phyloP scores from a whole-genome alignment of 2,797 vertebrate species.

The Botia kubotai region DNA sequence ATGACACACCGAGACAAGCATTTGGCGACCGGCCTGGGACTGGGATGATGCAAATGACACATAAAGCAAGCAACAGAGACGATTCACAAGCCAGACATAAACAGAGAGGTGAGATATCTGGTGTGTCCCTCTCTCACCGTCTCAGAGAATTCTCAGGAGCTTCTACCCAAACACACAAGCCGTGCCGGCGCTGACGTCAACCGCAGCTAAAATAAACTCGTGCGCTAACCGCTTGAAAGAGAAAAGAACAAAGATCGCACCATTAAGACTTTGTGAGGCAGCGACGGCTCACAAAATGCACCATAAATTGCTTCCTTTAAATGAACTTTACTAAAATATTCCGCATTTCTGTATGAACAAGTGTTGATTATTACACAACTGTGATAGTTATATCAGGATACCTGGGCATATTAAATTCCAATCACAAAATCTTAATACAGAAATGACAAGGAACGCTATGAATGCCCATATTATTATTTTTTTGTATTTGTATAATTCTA shows the following conservation, averaged over 20 bases:
- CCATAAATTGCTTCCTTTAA: too few relatives aligned
- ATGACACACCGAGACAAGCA: conserved; percentile 34
- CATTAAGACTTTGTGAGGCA: background rate
- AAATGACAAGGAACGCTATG: too few relatives aligned
- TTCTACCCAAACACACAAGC: background rate
- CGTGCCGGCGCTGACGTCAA: background rate
- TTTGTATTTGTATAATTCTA: too few relatives aligned
- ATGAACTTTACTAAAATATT: too few relatives aligned
- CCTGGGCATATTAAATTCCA: too few relatives aligned
- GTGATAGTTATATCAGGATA: too few relatives aligned
- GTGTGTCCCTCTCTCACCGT: background rate
- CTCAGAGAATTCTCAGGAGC: conserved; percentile 15
- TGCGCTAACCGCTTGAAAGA: background rate
- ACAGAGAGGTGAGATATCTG: conserved; percentile 15
- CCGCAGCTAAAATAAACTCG: background rate
- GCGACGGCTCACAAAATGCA: background rate
- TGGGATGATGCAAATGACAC: conserved; percentile 43
- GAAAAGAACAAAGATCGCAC: background rate
- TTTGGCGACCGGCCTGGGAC: conserved; percentile 38
- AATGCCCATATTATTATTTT: too few relatives aligned
- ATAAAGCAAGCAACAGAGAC: conserved; percentile 37
- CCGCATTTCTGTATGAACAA: too few relatives aligned
- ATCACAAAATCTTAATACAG: too few relatives aligned
- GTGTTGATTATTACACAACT: too few relatives aligned
- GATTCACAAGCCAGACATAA: conserved; percentile 8